Evolutionary conservation across 2,797 vertebrate genomes (phyloP).

Genomic region (Leptoclinus maculatus): DNA sequence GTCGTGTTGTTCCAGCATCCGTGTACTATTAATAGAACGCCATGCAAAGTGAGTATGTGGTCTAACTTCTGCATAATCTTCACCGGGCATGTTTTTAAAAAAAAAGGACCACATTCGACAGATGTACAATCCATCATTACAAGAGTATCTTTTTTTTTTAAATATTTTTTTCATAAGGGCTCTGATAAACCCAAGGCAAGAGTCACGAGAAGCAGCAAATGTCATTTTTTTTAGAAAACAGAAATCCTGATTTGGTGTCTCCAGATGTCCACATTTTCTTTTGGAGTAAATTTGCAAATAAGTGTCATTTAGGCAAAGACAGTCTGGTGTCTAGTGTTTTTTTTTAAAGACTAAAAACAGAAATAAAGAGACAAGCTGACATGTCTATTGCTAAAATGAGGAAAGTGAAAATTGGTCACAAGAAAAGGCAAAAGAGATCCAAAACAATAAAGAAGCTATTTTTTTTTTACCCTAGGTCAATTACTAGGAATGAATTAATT

Average conservation of each 20-base stretch:
- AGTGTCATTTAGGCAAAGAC: background rate
- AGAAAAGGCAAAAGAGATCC: constrained; percentile 48
- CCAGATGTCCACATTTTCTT: background rate
- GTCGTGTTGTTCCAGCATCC: constrained; percentile 30
- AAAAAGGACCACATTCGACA: constrained; percentile 15
- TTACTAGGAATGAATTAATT: too few relatives aligned
- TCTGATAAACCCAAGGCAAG: constrained; percentile 40
- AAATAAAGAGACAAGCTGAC: constrained; percentile 10
- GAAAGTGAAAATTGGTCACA: constrained; percentile 32
- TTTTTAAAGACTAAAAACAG: constrained; percentile 2
- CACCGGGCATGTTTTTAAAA: constrained; percentile 20
- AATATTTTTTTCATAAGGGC: constrained; percentile 15
- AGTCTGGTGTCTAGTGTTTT: background rate
- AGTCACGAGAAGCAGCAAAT: constrained; percentile 1
- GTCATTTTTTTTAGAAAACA: constrained; percentile 12
- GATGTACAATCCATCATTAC: background rate
- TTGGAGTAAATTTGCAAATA: constrained; percentile 9
- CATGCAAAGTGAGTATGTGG: constrained; percentile 48
- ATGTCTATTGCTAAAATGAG: background rate
- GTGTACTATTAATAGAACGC: constrained; percentile 32
- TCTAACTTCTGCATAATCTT: constrained; percentile 24
- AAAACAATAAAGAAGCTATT: constrained; percentile 20
- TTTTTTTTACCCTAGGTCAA: background rate
- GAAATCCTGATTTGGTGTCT: constrained; percentile 1
- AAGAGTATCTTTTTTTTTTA: background rate